Conservation (phyloP, 2,888 invertebrate genomes). For the Prostheceraeus crozeri region DNA sequence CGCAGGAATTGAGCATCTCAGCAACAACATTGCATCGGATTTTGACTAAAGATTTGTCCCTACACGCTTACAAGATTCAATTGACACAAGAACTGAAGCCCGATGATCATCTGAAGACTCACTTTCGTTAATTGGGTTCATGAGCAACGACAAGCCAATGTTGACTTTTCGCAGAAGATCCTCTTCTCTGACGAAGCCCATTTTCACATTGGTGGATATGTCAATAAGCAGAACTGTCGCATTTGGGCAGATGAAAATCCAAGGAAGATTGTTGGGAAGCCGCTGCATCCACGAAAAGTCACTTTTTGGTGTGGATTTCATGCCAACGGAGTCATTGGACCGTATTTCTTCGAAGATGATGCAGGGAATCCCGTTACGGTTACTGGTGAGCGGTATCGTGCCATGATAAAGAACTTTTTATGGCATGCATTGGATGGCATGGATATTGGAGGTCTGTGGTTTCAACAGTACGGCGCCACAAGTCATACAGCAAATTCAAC, state of each 20-base stretch:
- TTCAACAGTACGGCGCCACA: slow-evolving; percentile 1
- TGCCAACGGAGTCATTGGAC: slow-evolving; percentile 50
- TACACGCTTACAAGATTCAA: no score
- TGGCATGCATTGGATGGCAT: neutral
- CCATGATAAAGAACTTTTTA: neutral
- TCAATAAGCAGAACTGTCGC: slow-evolving; percentile 51
- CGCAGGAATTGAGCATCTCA: neutral
- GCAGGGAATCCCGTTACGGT: slow-evolving; percentile 24
- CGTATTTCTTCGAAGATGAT: slow-evolving; percentile 49
- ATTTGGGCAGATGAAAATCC: slow-evolving; percentile 49
- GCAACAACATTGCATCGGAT: neutral
- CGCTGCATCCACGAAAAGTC: slow-evolving; percentile 48
- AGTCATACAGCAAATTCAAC: neutral
- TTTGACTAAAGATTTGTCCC: no score
- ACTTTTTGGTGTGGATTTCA: slow-evolving; percentile 55
- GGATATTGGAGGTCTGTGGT: neutral
- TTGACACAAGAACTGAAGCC: no score
- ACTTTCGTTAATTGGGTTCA: neutral
- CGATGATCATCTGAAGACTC: no score
- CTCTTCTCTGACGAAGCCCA: slow-evolving; percentile 39
- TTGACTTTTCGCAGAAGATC: neutral
- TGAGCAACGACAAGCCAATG: neutral
- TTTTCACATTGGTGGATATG: slow-evolving; percentile 40
- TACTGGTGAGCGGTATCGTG: neutral
- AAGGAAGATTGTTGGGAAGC: slow-evolving; percentile 44